phyloP scores from a whole-genome alignment of 1,140 invertebrate genomes.

The Leptoteleia sp. region DNA sequence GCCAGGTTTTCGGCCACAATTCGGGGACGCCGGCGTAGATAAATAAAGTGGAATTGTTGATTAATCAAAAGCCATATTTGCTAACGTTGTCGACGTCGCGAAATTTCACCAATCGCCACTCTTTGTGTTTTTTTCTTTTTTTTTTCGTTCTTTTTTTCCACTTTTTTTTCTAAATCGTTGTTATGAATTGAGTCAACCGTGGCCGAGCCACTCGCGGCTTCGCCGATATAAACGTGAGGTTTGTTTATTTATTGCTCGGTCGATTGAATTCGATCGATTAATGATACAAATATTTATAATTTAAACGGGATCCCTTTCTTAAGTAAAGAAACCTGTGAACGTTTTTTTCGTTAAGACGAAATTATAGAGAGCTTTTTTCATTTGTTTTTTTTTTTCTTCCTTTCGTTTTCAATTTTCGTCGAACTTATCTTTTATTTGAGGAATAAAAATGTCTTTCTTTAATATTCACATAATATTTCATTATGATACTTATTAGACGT shows the following conservation, averaged over 20 bases:
- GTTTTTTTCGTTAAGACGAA: no score
- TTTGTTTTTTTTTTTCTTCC: no score
- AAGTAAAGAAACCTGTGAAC: no score
- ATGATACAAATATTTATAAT: not conserved
- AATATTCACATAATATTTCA: no score
- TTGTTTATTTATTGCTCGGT: slow-evolving; percentile 6
- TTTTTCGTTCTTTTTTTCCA: no score
- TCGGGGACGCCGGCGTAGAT: slow-evolving; percentile 3
- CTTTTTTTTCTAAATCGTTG: slow-evolving; percentile 29
- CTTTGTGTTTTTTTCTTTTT: no score
- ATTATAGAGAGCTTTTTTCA: no score
- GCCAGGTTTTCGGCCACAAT: slow-evolving; percentile 33
- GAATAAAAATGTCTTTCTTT: no score
- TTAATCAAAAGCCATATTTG: slow-evolving; percentile 52
- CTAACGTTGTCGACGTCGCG: slow-evolving; percentile 28
- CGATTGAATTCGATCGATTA: slow-evolving; percentile 1
- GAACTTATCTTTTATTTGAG: no score
- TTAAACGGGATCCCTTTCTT: not conserved
- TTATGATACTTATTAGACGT: no score
- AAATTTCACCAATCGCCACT: slow-evolving; percentile 13
- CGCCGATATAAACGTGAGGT: slow-evolving; percentile 6
- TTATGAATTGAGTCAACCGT: slow-evolving; percentile 16
- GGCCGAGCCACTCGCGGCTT: no score
- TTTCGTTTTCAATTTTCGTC: no score
- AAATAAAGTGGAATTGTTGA: slow-evolving; percentile 50